Base-by-base conservation (phyloP, 2,888 invertebrate species). In the Stenichneumon culpator region DNA sequence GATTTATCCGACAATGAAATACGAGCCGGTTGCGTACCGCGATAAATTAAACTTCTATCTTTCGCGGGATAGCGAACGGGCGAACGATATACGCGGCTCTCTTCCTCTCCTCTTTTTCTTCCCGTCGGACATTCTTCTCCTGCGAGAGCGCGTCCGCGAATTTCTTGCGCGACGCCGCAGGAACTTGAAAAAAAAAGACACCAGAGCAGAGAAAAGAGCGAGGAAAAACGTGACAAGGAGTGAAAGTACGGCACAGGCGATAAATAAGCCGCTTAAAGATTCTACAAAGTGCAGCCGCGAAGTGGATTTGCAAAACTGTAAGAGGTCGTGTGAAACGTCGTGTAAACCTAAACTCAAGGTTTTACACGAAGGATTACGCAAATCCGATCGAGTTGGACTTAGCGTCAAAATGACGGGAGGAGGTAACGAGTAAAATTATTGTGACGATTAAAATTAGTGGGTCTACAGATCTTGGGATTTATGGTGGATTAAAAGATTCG, bases 1-100 rank as follows among this genome's bases (percentile, higher is more conserved):
- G 81, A 86, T 86, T 84, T 83, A 65, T 84, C 81, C 86, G 85
- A 79, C 85, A 85, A 87, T 87, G 82, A 87, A 85, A 87, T 87
- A 87, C 82, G 83, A 81, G 52, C 72, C 77, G 25, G 65, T 65
- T 73, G 72, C 72, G 75, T 73, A 75, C 73, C 57, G 81, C 83
- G 79, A 87, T 87, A 85, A 84, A 86, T 86, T 82, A 47, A 77
- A 65, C 22, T 82, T 44, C 39, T 57, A 22, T 16, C 52, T 16
- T 14, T n/a, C 28, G 32, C 54, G 25, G 44, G n/a, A 28, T 44
- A 57, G 52, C 39, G 7, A 69, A 22, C 44, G 32, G 65, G 19
- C 39, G 82, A 70, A 32, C 44, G n/a, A 83, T 28, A 73, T 60
- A 28, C 50, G 47, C 68, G 47, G 16, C 36, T 72, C 68, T 50